A percentile compares a stretch with the other conserved stretches of the same genome.
phyloP scores from a whole-genome alignment of 2,888 invertebrate genomes.

The Limulus polyphemus region DNA sequence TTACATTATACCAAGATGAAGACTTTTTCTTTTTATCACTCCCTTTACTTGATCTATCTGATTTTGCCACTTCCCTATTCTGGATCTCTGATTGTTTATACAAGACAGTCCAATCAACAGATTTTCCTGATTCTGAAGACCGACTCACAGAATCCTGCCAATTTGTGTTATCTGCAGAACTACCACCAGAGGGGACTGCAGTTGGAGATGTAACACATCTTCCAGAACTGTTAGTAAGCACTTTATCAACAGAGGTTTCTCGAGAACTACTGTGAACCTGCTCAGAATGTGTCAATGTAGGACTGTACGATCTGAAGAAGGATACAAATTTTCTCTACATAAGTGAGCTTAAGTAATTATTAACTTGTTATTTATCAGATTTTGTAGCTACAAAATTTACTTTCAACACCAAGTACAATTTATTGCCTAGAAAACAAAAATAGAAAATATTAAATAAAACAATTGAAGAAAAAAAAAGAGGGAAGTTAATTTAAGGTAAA shows the following conservation, averaged over 20 bases:
- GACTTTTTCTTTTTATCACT: conserved; percentile 21
- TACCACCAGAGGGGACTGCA: no score
- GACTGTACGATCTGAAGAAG: no score
- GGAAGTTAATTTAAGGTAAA: no score
- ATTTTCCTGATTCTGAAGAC: conserved; percentile 20
- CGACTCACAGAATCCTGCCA: conserved; percentile 19
- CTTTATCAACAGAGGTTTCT: neutral
- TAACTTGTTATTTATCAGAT: no score
- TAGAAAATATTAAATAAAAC: no score
- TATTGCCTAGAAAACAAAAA: no score
- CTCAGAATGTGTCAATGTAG: no score
- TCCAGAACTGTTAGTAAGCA: neutral
- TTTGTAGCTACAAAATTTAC: no score
- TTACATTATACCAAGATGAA: conserved; percentile 21
- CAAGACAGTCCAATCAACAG: conserved; percentile 11
- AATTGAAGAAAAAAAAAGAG: no score
- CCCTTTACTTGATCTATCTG: conserved; percentile 4
- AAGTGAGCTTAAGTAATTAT: no score
- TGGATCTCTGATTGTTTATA: conserved; percentile 14
- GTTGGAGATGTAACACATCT: conserved; percentile 3
- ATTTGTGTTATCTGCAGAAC: conserved; percentile 8
- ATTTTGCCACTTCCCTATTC: conserved; percentile 10
- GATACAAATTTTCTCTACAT: no score
- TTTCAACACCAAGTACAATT: no score
- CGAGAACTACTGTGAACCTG: neutral